Evolutionary conservation across 2,797 vertebrate genomes (phyloP).

Genomic region (Alca torda): DNA sequence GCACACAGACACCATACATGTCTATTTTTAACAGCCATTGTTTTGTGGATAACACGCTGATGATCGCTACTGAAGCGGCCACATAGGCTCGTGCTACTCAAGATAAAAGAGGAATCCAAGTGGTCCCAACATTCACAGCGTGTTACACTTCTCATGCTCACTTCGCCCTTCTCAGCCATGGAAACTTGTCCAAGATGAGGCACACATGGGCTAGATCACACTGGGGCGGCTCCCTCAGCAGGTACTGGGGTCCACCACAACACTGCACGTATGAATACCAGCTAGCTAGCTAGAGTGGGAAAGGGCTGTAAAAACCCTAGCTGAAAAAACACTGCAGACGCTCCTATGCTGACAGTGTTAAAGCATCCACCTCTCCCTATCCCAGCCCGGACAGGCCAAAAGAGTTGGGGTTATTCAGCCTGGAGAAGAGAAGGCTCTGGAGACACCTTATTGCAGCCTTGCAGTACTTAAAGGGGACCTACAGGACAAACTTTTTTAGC

Average conservation of each 20-base stretch:
- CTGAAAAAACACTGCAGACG: background rate
- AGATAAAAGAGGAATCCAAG: background rate
- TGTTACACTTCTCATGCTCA: background rate
- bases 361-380: background rate
- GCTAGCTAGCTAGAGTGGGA: background rate
- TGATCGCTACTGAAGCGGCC: background rate
- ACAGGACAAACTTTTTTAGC: background rate
- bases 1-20: fast-evolving
- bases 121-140: background rate
- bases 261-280: background rate
- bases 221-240: background rate
- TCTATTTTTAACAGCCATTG: background rate
- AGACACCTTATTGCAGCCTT: background rate
- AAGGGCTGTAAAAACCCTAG: background rate
- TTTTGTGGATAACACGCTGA: fast-evolving
- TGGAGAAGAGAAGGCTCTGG: background rate
- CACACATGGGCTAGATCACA: background rate
- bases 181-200: background rate
- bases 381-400: background rate
- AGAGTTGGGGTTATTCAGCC: background rate
- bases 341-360: background rate
- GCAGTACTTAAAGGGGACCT: background rate
- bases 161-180: background rate
- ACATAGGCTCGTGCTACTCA: background rate
- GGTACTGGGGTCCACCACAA: background rate